These are phyloP conservation scores for Clarias fuscus DNA, from an alignment of 2,797 vertebrate genomes.

Conservation along the genomic window DNA sequence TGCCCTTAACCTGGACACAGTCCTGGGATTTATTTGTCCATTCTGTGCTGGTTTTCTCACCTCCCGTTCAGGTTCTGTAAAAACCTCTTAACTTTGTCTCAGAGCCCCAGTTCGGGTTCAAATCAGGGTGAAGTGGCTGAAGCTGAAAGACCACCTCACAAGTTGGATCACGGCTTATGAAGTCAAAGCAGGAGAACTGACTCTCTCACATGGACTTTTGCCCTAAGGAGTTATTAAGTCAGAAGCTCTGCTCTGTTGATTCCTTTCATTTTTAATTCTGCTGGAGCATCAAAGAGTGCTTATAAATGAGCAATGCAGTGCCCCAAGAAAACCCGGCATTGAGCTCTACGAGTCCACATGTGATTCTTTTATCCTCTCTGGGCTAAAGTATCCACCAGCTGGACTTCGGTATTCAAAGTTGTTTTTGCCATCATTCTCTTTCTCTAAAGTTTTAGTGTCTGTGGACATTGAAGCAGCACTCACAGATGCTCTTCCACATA, in stretches of 20 bases:
- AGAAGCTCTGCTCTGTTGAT: constrained; percentile 27
- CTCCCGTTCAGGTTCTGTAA: constrained; percentile 32
- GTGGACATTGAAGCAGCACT: constrained; percentile 1
- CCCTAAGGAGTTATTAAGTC: constrained; percentile 5
- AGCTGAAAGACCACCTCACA: not conserved
- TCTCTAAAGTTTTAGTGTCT: constrained; percentile 15
- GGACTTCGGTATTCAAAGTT: constrained; percentile 23
- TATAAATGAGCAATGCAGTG: constrained; percentile 36
- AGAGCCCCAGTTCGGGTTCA: constrained; percentile 55
- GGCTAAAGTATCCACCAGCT: constrained; percentile 19
- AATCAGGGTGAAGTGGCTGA: constrained; percentile 15
- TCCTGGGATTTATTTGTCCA: constrained; percentile 33
- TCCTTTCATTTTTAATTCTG: constrained; percentile 44
- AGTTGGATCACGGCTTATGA: not conserved
- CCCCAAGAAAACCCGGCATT: constrained; percentile 14
- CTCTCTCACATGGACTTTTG: not conserved
- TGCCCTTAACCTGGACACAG: constrained; percentile 49
- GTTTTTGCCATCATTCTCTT: constrained; percentile 19
- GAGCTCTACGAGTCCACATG: constrained; percentile 29
- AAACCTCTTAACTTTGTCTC: constrained; percentile 44
- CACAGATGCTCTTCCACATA: constrained; percentile 23
- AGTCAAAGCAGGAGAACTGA: constrained; percentile 5
- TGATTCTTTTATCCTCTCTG: not conserved
- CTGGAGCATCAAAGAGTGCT: constrained; percentile 39
- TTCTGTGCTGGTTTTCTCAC: constrained; percentile 20